Conservation (phyloP, 2,888 invertebrate genomes). For the Hydrotaea cyrtoneurina region DNA sequence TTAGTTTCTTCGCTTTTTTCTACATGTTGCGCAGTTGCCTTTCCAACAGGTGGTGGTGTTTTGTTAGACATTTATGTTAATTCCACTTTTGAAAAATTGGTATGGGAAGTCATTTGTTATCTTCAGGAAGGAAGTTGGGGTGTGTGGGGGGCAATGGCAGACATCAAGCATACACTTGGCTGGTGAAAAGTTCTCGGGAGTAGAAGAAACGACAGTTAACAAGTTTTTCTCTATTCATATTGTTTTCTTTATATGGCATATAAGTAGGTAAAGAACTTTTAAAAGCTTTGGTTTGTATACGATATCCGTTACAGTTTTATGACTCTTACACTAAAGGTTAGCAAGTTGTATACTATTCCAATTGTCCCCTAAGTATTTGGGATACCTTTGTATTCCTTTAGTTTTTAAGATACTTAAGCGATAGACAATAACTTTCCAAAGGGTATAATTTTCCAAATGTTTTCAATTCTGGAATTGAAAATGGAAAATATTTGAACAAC, state of each 20-base stretch:
- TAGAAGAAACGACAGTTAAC: not conserved
- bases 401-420: too few relatives aligned
- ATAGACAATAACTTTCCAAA: too few relatives aligned
- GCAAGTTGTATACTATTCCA: too few relatives aligned
- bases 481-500: too few relatives aligned
- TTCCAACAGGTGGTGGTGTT: conserved; percentile 29
- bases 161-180: not conserved
- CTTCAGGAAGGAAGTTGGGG: not conserved
- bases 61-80: conserved; percentile 35
- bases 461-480: too few relatives aligned
- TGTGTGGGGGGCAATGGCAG: not conserved
- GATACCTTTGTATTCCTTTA: too few relatives aligned
- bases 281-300: conserved; percentile 18
- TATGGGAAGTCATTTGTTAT: conserved; percentile 34
- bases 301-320: too few relatives aligned
- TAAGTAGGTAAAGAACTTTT: conserved; percentile 2
- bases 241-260: not conserved
- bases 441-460: too few relatives aligned
- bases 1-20: not conserved
- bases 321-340: too few relatives aligned
- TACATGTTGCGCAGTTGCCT: too few relatives aligned
- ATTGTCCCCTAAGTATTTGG: too few relatives aligned
- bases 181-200: not conserved
- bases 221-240: not conserved
- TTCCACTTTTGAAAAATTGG: conserved; percentile 18